phyloP scores from a whole-genome alignment of 2,888 invertebrate genomes.

The Amblyjoppa proteus region DNA sequence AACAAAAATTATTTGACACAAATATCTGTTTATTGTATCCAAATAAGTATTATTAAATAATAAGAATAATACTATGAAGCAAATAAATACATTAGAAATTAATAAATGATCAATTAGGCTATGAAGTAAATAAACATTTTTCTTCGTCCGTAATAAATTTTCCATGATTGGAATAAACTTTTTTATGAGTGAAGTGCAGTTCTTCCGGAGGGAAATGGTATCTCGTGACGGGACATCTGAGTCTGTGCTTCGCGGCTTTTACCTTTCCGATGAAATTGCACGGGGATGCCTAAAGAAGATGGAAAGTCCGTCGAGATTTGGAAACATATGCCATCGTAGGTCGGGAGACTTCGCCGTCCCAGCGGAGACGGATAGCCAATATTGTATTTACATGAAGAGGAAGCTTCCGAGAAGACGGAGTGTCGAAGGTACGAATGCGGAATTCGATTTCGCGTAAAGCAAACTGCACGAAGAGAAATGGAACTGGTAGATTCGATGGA shows the following conservation, averaged over 20 bases:
- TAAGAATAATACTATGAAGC: too few relatives aligned
- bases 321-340: slow-evolving; percentile 1
- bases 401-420: not conserved
- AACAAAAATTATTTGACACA: too few relatives aligned
- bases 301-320: not conserved
- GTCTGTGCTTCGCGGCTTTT: not conserved
- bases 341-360: not conserved
- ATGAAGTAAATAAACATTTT: too few relatives aligned
- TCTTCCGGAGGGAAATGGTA: not conserved
- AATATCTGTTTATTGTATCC: too few relatives aligned
- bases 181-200: too few relatives aligned
- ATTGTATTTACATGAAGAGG: slow-evolving; percentile 6
- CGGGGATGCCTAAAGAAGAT: not conserved
- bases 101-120: too few relatives aligned
- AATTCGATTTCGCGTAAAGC: not conserved
- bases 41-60: too few relatives aligned
- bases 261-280: not conserved
- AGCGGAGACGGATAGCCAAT: not conserved
- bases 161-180: too few relatives aligned
- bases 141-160: too few relatives aligned
- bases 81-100: too few relatives aligned
- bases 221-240: not conserved
- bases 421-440: not conserved
- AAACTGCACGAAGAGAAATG: not conserved
- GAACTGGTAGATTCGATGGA: not conserved